Percentiles rank a stretch among this genome's conserved stretches.
Evolutionary conservation across 1,140 invertebrate genomes (phyloP).

Genomic region (Magallana ariakensis): DNA sequence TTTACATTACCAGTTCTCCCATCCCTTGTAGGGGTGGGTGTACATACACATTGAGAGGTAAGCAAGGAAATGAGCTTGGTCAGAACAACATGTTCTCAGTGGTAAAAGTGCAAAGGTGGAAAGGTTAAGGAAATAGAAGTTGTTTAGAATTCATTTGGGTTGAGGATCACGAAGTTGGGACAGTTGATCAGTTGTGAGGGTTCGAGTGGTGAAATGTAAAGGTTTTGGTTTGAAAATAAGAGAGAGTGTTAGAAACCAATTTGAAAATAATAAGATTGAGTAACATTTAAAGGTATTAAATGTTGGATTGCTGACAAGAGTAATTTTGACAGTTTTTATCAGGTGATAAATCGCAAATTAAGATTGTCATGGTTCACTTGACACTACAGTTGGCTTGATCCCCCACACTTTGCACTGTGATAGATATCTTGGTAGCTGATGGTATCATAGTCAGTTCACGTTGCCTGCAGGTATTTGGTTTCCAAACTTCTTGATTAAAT

Average conservation of each 20-base stretch:
- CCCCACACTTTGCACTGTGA: conserved; percentile 11
- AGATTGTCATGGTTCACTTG: conserved; percentile 31
- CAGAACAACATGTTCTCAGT: too few species aligned
- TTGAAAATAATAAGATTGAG: background rate
- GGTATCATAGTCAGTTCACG: conserved; percentile 15
- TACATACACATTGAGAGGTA: too few species aligned
- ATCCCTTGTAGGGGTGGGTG: too few species aligned
- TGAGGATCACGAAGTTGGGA: background rate
- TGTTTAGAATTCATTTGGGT: too few species aligned
- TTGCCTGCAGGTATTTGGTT: conserved; percentile 27
- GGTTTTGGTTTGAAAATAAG: too few species aligned
- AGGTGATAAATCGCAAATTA: conserved; percentile 19
- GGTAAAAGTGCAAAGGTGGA: too few species aligned
- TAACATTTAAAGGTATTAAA: conserved; percentile 33
- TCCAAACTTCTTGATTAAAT: conserved; percentile 31
- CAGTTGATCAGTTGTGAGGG: background rate
- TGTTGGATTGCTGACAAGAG: conserved; percentile 9
- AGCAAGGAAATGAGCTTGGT: too few species aligned
- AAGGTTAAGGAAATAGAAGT: too few species aligned
- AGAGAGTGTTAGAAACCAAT: background rate
- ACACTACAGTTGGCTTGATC: background rate
- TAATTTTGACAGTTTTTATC: conserved; percentile 24
- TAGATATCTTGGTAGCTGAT: conserved; percentile 15
- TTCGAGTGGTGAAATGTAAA: background rate
- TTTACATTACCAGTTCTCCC: too few species aligned